Base-by-base conservation (phyloP, 2,888 invertebrate species). In the Synergus gifuensis region DNA sequence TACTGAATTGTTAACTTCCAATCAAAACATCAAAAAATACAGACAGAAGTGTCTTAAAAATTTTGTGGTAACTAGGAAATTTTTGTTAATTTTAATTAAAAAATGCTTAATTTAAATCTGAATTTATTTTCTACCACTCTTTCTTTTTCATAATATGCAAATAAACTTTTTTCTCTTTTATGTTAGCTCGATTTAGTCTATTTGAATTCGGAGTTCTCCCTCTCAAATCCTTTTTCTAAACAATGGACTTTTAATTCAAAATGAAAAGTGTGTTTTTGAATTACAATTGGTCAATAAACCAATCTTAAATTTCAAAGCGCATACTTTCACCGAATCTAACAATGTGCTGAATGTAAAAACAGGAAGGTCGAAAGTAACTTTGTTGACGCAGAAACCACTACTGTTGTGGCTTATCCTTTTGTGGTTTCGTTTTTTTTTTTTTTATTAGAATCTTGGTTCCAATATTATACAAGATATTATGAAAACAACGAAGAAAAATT, bases 261-360 rank as follows among this genome's bases (percentile, higher is more conserved):
- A 73, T 54, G 11, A 73, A 58, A n/a, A 36, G 54, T 16, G 16
- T n/a, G 4, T 11, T 28, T 36, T 73, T 54, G 73, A 54, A 73
- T 73, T 5, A 12, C 73, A 73, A 73, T 54, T 58, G 54, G 54
- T 1, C 49, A 36, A n/a, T 54, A 54, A 54, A 40, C 46, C 54
- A 12, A 54, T 40, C 36, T 28, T n/a, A 7, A 69, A 69, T 73
- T 40, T 73, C 73, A 73, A 54, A 36, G 49, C 12, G n/a, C 73
- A 73, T 54, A 73, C 73, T 73, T 73, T 73, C 73, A 73, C 73
- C 36, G 54, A 73, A 73, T 18, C 54, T 73, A 73, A 40, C 54
- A 73, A 16, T n/a, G 54, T 73, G 73, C 28, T 58, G 73, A 28
- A 73, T 73, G 36, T 73, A 49, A 54, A 73, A 73, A 54, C n/a